phyloP scores from a whole-genome alignment of 2,888 invertebrate genomes.

The Drosophila subsilvestris region DNA sequence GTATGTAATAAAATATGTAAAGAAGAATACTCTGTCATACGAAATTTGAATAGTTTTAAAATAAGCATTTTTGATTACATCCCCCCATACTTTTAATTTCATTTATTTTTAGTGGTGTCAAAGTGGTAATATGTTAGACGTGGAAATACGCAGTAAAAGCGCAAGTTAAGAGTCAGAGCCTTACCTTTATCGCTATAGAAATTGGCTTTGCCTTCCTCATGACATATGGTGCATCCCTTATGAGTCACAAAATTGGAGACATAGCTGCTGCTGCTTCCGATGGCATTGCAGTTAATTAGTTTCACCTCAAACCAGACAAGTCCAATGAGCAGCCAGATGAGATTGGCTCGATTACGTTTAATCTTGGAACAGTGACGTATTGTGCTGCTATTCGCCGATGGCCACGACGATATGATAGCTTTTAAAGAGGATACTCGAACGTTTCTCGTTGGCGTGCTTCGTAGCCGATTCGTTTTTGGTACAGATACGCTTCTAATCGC shows the following conservation, averaged over 20 bases:
- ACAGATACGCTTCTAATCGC: conserved; percentile 35
- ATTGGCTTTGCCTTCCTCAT: conserved; percentile 48
- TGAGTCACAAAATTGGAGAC: conserved; percentile 62
- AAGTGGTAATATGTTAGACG: neutral
- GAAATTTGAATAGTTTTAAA: too few species aligned
- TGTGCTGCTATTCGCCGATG: conserved; percentile 20
- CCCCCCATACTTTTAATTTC: neutral
- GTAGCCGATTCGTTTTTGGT: conserved; percentile 1
- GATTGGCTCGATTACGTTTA: conserved; percentile 67
- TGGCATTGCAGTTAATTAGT: conserved; percentile 78
- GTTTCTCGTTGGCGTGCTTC: conserved; percentile 13
- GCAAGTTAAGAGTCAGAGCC: neutral
- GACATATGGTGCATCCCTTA: conserved; percentile 65
- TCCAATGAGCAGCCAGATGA: conserved; percentile 82
- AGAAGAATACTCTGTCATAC: too few species aligned
- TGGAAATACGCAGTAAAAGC: neutral
- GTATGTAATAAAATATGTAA: too few species aligned
- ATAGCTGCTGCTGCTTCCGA: conserved; percentile 63
- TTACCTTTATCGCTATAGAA: conserved; percentile 61
- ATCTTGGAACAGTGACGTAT: conserved; percentile 55
- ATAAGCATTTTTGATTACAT: neutral
- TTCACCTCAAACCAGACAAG: conserved; percentile 82
- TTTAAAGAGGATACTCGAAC: conserved; percentile 40
- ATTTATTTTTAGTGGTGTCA: neutral
- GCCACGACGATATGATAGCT: conserved; percentile 37